phyloP scores from a whole-genome alignment of 1,140 invertebrate species.

The Orius insidiosus region DNA sequence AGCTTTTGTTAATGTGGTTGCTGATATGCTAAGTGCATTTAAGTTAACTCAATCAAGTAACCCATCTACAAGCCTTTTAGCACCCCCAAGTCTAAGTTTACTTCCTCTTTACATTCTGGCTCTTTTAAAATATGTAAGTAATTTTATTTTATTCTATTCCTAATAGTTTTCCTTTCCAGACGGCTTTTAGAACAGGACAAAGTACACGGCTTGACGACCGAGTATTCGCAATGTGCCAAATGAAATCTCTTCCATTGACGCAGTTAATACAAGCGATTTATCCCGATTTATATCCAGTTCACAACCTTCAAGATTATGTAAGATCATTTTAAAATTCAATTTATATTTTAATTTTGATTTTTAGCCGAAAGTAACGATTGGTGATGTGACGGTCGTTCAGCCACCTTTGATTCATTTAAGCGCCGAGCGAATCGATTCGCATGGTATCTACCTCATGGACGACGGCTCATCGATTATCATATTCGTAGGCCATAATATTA shows the following conservation, averaged over 20 bases:
- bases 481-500: slow-evolving; percentile 69
- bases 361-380: slow-evolving; percentile 23
- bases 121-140: slow-evolving; percentile 77
- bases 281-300: slow-evolving; percentile 85
- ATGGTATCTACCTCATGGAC: slow-evolving; percentile 85
- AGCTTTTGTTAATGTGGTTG: slow-evolving; percentile 85
- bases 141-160: slow-evolving; percentile 14
- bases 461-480: slow-evolving; percentile 70
- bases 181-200: slow-evolving; percentile 69
- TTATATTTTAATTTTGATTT: neutral
- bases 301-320: slow-evolving; percentile 49
- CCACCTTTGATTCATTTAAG: slow-evolving; percentile 39
- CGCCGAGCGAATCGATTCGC: slow-evolving; percentile 57
- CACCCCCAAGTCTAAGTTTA: slow-evolving; percentile 55
- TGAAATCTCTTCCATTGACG: slow-evolving; percentile 68
- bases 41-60: slow-evolving; percentile 45
- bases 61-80: slow-evolving; percentile 42
- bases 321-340: slow-evolving; percentile 21
- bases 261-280: slow-evolving; percentile 74
- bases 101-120: slow-evolving; percentile 81
- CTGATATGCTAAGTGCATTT: slow-evolving; percentile 78
- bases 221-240: slow-evolving; percentile 79
- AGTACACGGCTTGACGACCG: slow-evolving; percentile 84
- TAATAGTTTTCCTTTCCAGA: slow-evolving; percentile 31
- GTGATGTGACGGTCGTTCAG: slow-evolving; percentile 22